Conservation (phyloP, 2,888 invertebrate species). For the Myopa testacea region DNA sequence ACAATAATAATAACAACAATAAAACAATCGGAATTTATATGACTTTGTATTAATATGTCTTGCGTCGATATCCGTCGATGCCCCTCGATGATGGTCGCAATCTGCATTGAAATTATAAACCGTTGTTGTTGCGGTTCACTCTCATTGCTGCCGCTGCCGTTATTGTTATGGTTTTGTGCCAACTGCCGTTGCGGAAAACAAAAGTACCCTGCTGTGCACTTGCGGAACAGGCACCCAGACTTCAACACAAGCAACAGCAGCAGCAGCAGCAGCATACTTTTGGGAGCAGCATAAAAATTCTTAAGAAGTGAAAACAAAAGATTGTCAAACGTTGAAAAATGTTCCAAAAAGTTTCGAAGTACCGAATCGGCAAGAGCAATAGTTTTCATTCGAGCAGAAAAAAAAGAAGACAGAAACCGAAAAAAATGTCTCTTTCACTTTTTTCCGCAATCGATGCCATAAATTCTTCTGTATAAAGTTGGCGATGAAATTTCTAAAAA, state of each 20-base stretch:
- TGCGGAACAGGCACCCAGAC: constrained; percentile 53
- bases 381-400: not conserved
- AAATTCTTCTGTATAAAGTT: not conserved
- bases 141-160: constrained; percentile 10
- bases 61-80: constrained; percentile 40
- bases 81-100: constrained; percentile 29
- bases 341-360: not conserved
- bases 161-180: constrained; percentile 4
- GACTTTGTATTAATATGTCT: constrained; percentile 53
- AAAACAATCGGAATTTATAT: constrained; percentile 50
- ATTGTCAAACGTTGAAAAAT: constrained; percentile 54
- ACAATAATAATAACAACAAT: not conserved
- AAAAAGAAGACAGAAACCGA: not conserved
- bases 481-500: not conserved
- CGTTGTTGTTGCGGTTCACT: constrained; percentile 29
- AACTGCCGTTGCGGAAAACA: constrained; percentile 21
- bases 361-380: not conserved
- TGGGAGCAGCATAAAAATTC: constrained; percentile 51
- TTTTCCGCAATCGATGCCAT: not conserved
- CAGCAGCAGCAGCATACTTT: constrained; percentile 35
- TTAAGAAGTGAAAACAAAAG: constrained; percentile 66
- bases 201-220: constrained; percentile 60
- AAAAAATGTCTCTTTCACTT: constrained; percentile 25
- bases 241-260: constrained; percentile 22
- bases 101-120: constrained; percentile 40